Base-by-base conservation (phyloP, 2,113 vertebrate species). In the Synodontis membranacea region DNA sequence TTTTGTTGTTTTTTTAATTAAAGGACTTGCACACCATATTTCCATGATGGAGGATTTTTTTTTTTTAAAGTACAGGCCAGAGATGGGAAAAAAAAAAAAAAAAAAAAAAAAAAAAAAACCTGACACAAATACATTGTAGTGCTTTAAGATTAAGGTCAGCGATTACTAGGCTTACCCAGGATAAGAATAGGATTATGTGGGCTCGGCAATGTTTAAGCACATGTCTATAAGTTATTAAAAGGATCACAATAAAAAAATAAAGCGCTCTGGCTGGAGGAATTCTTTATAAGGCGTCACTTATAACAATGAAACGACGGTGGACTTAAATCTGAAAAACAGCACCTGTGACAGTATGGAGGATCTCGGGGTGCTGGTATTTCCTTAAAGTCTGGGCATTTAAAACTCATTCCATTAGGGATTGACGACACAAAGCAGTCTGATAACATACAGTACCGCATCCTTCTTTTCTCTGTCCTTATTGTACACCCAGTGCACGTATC, bases 71-170 rank as follows among this genome's bases (percentile, higher is more conserved):
- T 48, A 37, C 11, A 60, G 80, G 82, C 89, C 89, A 82, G 90
- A n/a, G n/a, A n/a, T n/a, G 80, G 89, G 79, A 88, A 88, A 90
- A 92, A 91, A 86, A 90, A 91, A 12, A 62, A 25, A 70, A 2
- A 12, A 62, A 25, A 70, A 2, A 88, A 88, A 90, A 92, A 91
- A 86, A 90, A 91, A 12, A 62, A 25, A 70, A 2, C n/a, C n/a
- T n/a, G n/a, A 50, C 39, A 17, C 5, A 19, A 86, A 87, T 50
- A 58, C 87, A 78, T 85, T 92, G 90, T 88, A 90, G 82, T 80
- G 90, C 91, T 92, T 93, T 92, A 92, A 94, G 94, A 96, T 95
- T 95, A 94, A 92, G 95, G 94, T 94, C 94, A 95, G 93, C 95
- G 94, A 95, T 94, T 94, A 95, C 89, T 90, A 83, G 91, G 91